Evolutionary conservation across 2,113 vertebrate species (phyloP), one percentile per base, ranked within the genome.

Genomic region (Channa argus): DNA sequence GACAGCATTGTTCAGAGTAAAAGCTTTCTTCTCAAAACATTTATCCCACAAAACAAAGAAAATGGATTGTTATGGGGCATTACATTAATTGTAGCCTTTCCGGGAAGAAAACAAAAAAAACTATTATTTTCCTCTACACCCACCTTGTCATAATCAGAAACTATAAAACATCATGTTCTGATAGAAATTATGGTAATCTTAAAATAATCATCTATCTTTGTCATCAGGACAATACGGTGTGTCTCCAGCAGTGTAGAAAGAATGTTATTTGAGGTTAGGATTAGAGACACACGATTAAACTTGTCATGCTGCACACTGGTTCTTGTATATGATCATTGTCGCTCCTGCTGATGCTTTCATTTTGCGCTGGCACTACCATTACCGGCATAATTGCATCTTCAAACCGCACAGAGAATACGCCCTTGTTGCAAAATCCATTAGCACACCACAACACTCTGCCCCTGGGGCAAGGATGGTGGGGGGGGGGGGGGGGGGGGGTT

Each of bases 341-440:
- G n/a, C 79, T 67, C 78, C 72, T 84, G 88, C 88, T 78, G 84
- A 88, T 88, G 82, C 75, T 79, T 91, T 91, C 81, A 87, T 86
- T 89, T 89, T 80, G 58, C 63, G 41, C 65, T 66, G 55, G 74
- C 67, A 61, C 76, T 53, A 46, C 89, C 79, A 88, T 91, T 84
- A 87, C 71, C 4, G 13, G 61, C 77, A 77, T 89, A 87, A 91
- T 91, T 92, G 88, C 79, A 80, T 91, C 89, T 88, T 85, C 58
- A 88, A 82, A 88, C 61, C 43, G 13, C 85, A 79, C 66, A 81
- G 87, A 85, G 86, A 41, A 82, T 83, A 67, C 54, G 37, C 78
- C 82, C 85, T 86, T 84, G 83, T 88, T 84, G 83, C 64, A 78
- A 80, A 92, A 89, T 88, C 89, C 90, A 89, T 92, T 86, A 92